phyloP scores from a whole-genome alignment of 2,888 invertebrate genomes.

The Lycia hirtaria region DNA sequence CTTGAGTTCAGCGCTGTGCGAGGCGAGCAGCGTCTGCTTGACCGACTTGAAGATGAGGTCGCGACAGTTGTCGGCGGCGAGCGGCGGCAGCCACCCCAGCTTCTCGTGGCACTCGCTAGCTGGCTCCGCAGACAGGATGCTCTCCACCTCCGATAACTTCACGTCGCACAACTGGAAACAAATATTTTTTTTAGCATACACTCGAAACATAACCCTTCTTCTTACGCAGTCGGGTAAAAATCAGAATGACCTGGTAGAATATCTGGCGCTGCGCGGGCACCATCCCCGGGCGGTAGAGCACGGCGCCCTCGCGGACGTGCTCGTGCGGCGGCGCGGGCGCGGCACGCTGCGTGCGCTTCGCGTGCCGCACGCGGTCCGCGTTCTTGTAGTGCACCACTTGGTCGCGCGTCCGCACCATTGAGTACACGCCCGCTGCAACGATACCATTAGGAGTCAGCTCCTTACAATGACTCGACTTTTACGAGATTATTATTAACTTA shows the following conservation, averaged over 20 bases:
- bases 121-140: conserved; percentile 88
- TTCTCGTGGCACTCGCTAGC: conserved; percentile 89
- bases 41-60: conserved; percentile 89
- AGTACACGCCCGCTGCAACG: conserved; percentile 62
- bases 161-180: conserved; percentile 90
- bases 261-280: conserved; percentile 94
- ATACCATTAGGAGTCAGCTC: background rate
- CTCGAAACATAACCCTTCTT: too few species aligned
- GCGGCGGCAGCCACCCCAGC: conserved; percentile 91
- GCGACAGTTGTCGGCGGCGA: conserved; percentile 89
- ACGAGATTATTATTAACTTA: too few species aligned
- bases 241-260: conserved; percentile 94
- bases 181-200: background rate
- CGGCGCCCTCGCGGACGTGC: conserved; percentile 63
- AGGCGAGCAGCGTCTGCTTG: conserved; percentile 73
- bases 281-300: conserved; percentile 86
- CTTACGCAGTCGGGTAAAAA: too few species aligned
- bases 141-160: conserved; percentile 91
- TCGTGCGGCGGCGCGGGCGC: conserved; percentile 45
- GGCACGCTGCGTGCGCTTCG: conserved; percentile 43
- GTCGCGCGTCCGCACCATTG: conserved; percentile 67
- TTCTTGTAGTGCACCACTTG: conserved; percentile 59
- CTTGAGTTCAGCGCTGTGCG: conserved; percentile 61
- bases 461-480: too few species aligned
- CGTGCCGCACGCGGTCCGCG: conserved; percentile 57